Evolutionary conservation across 2,888 invertebrate species (phyloP), one percentile per base, ranked within the genome.

Genomic region (Agelastica alni): DNA sequence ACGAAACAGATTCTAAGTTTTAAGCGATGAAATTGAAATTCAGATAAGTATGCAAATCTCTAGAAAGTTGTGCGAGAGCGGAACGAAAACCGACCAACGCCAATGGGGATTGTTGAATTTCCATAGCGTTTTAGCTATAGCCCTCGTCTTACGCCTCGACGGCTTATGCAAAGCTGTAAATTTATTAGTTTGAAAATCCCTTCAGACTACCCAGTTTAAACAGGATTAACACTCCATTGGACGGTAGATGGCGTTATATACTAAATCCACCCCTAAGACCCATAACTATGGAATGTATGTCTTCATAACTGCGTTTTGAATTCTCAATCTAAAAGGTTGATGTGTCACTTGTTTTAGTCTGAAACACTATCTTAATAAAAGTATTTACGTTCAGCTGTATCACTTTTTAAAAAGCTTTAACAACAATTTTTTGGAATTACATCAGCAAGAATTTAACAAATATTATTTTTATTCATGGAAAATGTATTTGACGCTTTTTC

Each of bases 91-190:
- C 63, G 12, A 22, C 22, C 31, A 10, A 34, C n/a, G n/a, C n/a
- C n/a, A n/a, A n/a, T 10, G 16, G 61, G 68, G 69, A 70, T 67
- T 70, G 68, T 65, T 62, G 69, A 68, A 73, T 73, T 70, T 75
- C 71, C 72, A 70, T 70, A 69, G 65, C 67, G 65, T 62, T n/a
- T n/a, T n/a, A n/a, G n/a, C n/a, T n/a, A n/a, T 65, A 63, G 65
- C 68, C 63, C 49, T 37, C 69, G 65, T 70, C 69, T 72, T 67
- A 68, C 71, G 69, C 73, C 71, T 74, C 75, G 74, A 78, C 78
- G 78, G 81, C 80, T 81, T 81, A 81, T 78, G 79, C 79, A 80
- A 80, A 81, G 81, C 81, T 77, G 73, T 69, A 75, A 81, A 81
- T 81, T 81, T 81, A 81, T 80, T 78, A 77, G 78, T 78, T 76